Conservation (phyloP, 2,888 invertebrate species). For the Pseudococcus longispinus region DNA sequence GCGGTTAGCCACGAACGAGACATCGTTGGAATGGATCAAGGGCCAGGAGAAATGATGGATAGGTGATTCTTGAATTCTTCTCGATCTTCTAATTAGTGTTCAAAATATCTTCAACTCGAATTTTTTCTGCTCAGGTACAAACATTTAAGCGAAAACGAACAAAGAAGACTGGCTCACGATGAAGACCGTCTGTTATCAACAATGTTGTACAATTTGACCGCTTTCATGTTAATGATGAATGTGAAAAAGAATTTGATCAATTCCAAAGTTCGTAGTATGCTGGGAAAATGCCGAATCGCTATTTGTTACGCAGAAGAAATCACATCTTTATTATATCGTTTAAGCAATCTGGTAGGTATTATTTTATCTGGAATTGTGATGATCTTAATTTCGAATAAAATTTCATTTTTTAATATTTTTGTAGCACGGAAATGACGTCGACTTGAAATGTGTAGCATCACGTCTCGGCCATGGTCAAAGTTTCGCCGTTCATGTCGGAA, state of each 20-base stretch:
- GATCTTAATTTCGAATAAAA: neutral
- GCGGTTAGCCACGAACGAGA: slow-evolving; percentile 97
- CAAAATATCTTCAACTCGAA: neutral
- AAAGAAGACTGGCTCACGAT: slow-evolving; percentile 95
- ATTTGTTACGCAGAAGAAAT: slow-evolving; percentile 97
- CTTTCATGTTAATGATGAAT: slow-evolving; percentile 92
- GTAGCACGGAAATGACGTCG: slow-evolving; percentile 97
- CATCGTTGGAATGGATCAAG: slow-evolving; percentile 99
- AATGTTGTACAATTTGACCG: slow-evolving; percentile 94
- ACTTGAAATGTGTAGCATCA: slow-evolving; percentile 93
- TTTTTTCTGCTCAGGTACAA: slow-evolving; percentile 71
- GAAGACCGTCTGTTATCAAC: slow-evolving; percentile 95
- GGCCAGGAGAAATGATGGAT: slow-evolving; percentile 99
- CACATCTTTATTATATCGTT: slow-evolving; percentile 92
- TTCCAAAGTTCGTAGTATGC: slow-evolving; percentile 85
- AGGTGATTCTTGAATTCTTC: slow-evolving; percentile 65
- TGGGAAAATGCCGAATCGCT: slow-evolving; percentile 99
- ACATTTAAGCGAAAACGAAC: slow-evolving; percentile 87
- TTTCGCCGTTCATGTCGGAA: slow-evolving; percentile 96
- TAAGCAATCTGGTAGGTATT: slow-evolving; percentile 84
- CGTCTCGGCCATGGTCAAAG: slow-evolving; percentile 94
- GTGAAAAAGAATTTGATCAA: slow-evolving; percentile 84
- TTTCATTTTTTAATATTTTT: neutral
- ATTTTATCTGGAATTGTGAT: neutral
- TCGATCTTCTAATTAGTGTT: neutral